Conservation (phyloP, 2,113 vertebrate genomes). For the Scomber scombrus region DNA sequence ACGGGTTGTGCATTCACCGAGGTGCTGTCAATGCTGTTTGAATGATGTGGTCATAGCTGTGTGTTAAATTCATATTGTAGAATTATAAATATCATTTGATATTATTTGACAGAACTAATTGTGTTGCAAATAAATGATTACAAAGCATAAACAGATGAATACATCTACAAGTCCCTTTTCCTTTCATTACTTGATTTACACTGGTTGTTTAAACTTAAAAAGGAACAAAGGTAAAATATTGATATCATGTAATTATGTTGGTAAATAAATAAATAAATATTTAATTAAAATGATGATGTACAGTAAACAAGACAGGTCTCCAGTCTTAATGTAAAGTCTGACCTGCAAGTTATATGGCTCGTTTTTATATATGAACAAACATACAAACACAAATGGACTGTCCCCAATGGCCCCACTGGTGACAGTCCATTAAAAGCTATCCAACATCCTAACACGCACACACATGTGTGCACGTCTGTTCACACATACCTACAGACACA, state of each 20-base stretch:
- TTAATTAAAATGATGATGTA: neutral
- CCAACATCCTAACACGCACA: neutral
- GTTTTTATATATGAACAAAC: neutral
- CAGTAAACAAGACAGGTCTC: neutral
- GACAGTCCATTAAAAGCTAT: too few relatives aligned
- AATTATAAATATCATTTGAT: conserved; percentile 15
- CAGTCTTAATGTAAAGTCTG: neutral
- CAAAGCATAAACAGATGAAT: neutral
- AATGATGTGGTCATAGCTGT: neutral
- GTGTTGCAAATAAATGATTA: conserved; percentile 1
- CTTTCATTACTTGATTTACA: neutral
- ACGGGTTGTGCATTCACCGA: conserved; percentile 1
- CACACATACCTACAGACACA: conserved; percentile 7
- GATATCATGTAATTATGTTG: neutral
- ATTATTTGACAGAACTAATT: neutral
- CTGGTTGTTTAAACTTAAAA: neutral
- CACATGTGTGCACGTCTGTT: neutral
- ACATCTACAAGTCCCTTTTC: neutral
- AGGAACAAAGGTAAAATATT: neutral
- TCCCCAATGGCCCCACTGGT: too few relatives aligned
- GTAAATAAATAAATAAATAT: neutral
- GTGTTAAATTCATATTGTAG: neutral
- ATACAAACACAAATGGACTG: neutral
- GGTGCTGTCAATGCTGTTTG: conserved; percentile 13
- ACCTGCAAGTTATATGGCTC: too few relatives aligned